phyloP scores from a whole-genome alignment of 2,888 invertebrate species.

The Artemia sp. region DNA sequence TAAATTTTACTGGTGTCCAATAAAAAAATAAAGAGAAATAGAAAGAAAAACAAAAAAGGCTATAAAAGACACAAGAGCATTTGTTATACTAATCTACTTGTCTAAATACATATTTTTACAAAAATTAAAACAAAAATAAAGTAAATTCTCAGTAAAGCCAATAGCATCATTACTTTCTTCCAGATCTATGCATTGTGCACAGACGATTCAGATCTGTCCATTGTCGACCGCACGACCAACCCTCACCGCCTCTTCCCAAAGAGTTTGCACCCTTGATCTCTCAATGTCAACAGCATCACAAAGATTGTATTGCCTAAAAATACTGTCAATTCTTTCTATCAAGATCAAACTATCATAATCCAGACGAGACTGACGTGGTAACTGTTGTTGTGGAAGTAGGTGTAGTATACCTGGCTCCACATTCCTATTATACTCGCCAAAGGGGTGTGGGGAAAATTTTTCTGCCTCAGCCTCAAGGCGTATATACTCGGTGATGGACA shows the following conservation, averaged over 20 bases:
- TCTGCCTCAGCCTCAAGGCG: slow-evolving; percentile 9
- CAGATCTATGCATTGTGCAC: no score
- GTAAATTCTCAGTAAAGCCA: no score
- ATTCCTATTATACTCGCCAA: not conserved
- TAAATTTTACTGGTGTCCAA: no score
- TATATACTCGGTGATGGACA: not conserved
- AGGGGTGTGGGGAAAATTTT: not conserved
- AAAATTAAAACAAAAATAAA: no score
- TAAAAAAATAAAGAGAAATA: no score
- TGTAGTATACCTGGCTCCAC: not conserved
- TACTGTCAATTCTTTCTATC: not conserved
- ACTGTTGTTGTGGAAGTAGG: not conserved
- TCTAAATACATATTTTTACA: no score
- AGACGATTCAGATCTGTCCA: no score
- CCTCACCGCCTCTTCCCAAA: slow-evolving; percentile 5
- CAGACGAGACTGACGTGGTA: not conserved
- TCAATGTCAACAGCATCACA: slow-evolving; percentile 3
- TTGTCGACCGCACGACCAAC: not conserved
- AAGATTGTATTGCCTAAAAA: slow-evolving; percentile 1
- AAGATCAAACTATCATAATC: slow-evolving; percentile 11
- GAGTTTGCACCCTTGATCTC: slow-evolving; percentile 5
- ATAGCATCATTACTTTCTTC: no score
- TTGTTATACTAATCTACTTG: no score
- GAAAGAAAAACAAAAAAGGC: no score
- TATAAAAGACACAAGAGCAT: no score